A percentile compares a stretch with the other conserved stretches of the same genome.
phyloP scores from a whole-genome alignment of 2,113 vertebrate species.

The Sprattus sprattus region DNA sequence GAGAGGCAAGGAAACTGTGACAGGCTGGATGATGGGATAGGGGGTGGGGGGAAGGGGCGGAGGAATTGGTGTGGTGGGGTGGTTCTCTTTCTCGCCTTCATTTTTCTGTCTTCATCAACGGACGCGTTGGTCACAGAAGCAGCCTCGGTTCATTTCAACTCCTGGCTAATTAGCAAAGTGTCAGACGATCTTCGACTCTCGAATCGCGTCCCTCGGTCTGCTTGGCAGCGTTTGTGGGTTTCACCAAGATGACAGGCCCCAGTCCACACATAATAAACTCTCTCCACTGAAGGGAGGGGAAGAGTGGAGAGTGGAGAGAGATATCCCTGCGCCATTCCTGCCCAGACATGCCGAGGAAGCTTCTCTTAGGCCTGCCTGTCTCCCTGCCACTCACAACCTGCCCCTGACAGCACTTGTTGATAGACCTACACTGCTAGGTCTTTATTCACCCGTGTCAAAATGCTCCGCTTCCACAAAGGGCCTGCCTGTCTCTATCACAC shows the following conservation, averaged over 20 bases:
- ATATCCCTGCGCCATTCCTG: background rate
- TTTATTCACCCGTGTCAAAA: constrained; percentile 10
- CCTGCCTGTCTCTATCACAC: background rate
- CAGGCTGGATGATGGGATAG: background rate
- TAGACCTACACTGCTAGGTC: background rate
- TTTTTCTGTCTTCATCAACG: constrained; percentile 23
- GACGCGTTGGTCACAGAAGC: constrained; percentile 32
- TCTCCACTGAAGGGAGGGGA: background rate
- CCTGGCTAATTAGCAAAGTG: constrained; percentile 32
- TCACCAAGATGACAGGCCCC: constrained; percentile 13
- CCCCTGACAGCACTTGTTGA: constrained; percentile 13
- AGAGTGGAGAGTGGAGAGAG: background rate
- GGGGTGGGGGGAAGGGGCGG: background rate
- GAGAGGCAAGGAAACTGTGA: constrained; percentile 28
- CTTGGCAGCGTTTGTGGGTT: constrained; percentile 25
- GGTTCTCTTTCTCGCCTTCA: background rate
- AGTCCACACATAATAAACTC: constrained; percentile 19
- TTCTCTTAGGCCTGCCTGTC: background rate
- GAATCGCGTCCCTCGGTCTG: background rate
- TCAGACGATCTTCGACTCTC: constrained; percentile 27
- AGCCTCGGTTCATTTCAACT: background rate
- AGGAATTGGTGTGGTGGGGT: background rate
- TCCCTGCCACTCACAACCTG: background rate
- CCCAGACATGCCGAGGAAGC: background rate
- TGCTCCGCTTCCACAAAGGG: background rate